phyloP scores from a whole-genome alignment of 2,797 vertebrate species.

The Champsocephalus esox region DNA sequence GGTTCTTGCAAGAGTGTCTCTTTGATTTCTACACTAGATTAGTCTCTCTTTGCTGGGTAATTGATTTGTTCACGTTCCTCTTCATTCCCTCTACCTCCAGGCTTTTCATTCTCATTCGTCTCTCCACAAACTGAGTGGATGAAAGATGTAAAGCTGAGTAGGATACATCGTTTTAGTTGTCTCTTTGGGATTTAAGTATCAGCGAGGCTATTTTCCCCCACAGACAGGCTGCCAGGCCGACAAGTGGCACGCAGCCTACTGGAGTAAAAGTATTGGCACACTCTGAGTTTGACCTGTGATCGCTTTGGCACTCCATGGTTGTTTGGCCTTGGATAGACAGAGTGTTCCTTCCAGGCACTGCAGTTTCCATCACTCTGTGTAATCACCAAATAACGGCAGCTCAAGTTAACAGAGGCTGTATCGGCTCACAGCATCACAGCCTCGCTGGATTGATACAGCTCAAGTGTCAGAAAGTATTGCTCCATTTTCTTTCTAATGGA shows the following conservation, averaged over 20 bases:
- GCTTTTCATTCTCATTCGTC: constrained; percentile 27
- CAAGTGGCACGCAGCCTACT: constrained; percentile 47
- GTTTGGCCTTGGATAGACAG: constrained; percentile 38
- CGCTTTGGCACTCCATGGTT: constrained; percentile 28
- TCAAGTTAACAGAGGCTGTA: constrained; percentile 24
- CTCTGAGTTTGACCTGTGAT: constrained; percentile 29
- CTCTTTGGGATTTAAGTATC: constrained; percentile 16
- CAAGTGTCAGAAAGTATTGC: constrained; percentile 28
- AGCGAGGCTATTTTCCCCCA: constrained; percentile 36
- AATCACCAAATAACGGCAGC: constrained; percentile 41
- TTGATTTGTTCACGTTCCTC: constrained; percentile 45
- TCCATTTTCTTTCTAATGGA: constrained; percentile 41
- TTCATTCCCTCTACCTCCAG: constrained; percentile 6
- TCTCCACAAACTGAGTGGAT: constrained; percentile 29
- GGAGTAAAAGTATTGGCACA: constrained; percentile 52
- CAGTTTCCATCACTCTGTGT: constrained; percentile 12
- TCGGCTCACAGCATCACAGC: constrained; percentile 29
- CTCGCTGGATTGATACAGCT: constrained; percentile 15
- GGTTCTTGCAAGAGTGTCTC: constrained; percentile 17
- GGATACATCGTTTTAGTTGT: constrained; percentile 20
- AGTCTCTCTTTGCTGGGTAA: constrained; percentile 17
- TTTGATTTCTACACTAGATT: constrained; percentile 22
- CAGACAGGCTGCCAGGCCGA: constrained; percentile 15
- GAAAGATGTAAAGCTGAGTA: constrained; percentile 28
- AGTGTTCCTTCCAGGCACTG: constrained; percentile 21